Conservation (phyloP, 2,888 invertebrate genomes). For the Tetramorium bicarinatum region DNA sequence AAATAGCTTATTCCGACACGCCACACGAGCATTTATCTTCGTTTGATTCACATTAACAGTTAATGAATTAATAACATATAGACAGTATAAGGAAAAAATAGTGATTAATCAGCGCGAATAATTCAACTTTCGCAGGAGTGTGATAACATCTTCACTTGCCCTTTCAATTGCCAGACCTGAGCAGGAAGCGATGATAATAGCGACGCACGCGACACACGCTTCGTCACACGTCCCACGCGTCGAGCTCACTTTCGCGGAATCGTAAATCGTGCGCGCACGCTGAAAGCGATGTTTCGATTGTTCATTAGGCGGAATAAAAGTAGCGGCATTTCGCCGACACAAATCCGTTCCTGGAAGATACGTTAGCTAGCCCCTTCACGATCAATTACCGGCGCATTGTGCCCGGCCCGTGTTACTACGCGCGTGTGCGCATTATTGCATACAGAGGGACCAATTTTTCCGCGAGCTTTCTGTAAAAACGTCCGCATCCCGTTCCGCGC, state of each 20-base stretch:
- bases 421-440: conserved; percentile 57
- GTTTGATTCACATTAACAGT: neutral
- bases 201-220: conserved; percentile 9
- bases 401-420: conserved; percentile 9
- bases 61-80: neutral
- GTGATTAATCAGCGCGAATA: neutral
- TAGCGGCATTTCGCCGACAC: conserved; percentile 47
- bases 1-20: neutral
- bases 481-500: conserved; percentile 69
- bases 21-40: neutral
- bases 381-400: conserved; percentile 72
- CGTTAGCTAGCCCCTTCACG: conserved; percentile 66
- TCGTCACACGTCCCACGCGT: conserved; percentile 42
- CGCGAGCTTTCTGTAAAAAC: conserved; percentile 63
- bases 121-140: neutral
- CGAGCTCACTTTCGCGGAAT: conserved; percentile 37
- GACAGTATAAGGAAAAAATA: neutral
- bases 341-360: conserved; percentile 64
- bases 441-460: conserved; percentile 62
- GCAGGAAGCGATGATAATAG: conserved; percentile 26
- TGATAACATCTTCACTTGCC: conserved; percentile 12
- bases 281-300: conserved; percentile 35
- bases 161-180: conserved; percentile 2
- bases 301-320: conserved; percentile 34
- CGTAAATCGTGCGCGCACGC: conserved; percentile 30